Conservation (phyloP, 2,888 invertebrate genomes). For the Melinaea menophilus region DNA sequence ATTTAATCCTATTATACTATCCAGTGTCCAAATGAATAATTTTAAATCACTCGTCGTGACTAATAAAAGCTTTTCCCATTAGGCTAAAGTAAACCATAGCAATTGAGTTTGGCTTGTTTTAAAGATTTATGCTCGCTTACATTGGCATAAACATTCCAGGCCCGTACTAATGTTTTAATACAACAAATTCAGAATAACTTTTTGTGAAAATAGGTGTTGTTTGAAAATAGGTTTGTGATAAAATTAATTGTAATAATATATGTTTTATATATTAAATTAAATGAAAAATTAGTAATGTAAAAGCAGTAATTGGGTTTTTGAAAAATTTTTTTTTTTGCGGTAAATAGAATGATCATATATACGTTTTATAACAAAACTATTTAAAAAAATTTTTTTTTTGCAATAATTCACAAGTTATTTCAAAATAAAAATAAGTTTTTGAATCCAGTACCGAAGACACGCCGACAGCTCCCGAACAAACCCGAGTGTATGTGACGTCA, state of each 20-base stretch:
- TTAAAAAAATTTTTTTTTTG: too few species aligned
- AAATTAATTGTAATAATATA: neutral
- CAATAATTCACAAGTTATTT: too few species aligned
- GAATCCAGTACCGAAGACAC: too few species aligned
- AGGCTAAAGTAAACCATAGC: slow-evolving; percentile 66
- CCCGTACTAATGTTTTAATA: slow-evolving; percentile 49
- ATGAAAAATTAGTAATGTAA: too few species aligned
- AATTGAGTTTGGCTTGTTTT: slow-evolving; percentile 74
- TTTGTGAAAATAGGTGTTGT: neutral
- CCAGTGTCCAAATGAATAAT: slow-evolving; percentile 50
- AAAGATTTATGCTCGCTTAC: slow-evolving; percentile 66
- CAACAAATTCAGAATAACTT: slow-evolving; percentile 32
- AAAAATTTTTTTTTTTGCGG: too few species aligned
- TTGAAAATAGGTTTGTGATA: neutral
- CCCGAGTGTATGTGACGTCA: too few species aligned
- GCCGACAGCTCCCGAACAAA: too few species aligned
- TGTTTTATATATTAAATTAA: neutral
- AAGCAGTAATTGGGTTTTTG: too few species aligned
- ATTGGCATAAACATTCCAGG: slow-evolving; percentile 48
- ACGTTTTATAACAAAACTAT: too few species aligned
- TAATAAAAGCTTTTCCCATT: slow-evolving; percentile 65
- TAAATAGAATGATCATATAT: too few species aligned
- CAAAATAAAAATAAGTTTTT: too few species aligned
- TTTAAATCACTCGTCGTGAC: slow-evolving; percentile 57
- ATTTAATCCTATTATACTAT: slow-evolving; percentile 20